phyloP scores from a whole-genome alignment of 37 sponge, comb jelly and placozoan genomes.

The Tethya wilhelma region DNA sequence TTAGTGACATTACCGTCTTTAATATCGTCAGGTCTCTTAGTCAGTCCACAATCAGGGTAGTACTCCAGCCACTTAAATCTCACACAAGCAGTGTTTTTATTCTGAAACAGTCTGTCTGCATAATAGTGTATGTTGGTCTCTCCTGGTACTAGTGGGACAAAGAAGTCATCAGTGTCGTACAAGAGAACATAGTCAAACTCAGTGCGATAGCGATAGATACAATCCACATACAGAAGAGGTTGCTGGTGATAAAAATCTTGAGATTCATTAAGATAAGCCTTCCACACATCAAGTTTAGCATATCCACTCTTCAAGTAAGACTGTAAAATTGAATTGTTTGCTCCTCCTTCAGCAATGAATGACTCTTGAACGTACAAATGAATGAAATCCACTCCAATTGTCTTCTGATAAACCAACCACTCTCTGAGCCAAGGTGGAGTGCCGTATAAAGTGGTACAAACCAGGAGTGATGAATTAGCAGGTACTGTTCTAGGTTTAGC shows the following conservation, averaged over 20 bases:
- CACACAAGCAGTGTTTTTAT: too few relatives aligned
- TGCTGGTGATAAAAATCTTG: neutral
- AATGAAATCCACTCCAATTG: neutral
- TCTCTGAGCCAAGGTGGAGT: slow-evolving; percentile 1
- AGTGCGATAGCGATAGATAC: neutral
- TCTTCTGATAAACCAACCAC: slow-evolving; percentile 1
- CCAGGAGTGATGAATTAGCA: too few relatives aligned
- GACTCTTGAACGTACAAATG: neutral
- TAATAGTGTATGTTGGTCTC: slow-evolving; percentile 8
- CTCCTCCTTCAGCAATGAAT: neutral
- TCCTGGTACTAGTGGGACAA: neutral
- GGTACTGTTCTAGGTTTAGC: too few relatives aligned
- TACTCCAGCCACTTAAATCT: too few relatives aligned
- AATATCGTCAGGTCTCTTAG: too few relatives aligned
- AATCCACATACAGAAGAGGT: neutral
- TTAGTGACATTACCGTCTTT: too few relatives aligned
- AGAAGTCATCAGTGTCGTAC: slow-evolving; percentile 2
- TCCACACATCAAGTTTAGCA: neutral
- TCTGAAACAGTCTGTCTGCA: neutral
- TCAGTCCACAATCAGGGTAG: too few relatives aligned
- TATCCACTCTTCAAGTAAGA: neutral
- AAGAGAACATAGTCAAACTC: neutral
- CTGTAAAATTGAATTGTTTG: neutral
- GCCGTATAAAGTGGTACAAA: neutral
- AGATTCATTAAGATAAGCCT: neutral